Conservation (phyloP, 1,140 invertebrate genomes). For the Panulirus ornatus region DNA sequence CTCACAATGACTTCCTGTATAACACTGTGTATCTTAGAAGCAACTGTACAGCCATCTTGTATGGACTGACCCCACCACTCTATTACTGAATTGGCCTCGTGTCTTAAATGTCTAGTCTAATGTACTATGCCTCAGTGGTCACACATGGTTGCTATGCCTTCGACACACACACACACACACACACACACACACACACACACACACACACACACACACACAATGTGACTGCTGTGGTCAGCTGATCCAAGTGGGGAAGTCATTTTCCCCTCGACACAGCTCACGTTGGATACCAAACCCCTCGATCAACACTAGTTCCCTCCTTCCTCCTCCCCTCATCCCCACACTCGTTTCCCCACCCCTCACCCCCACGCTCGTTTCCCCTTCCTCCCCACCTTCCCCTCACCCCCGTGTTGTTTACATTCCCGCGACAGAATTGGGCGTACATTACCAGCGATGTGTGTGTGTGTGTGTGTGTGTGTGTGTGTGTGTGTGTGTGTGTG, state of each 20-base stretch:
- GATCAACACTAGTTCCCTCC: too few species aligned
- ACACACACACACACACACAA: constrained; percentile 16
- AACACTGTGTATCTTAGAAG: too few species aligned
- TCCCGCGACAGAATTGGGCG: neutral
- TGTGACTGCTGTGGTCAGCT: too few species aligned
- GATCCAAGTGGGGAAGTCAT: too few species aligned
- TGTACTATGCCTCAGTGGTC: too few species aligned
- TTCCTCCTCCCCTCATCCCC: too few species aligned
- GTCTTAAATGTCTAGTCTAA: too few species aligned
- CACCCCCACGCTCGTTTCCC: neutral
- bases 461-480: constrained; percentile 17
- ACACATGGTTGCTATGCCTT: neutral
- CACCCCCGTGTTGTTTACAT: neutral
- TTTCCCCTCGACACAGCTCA: too few species aligned
- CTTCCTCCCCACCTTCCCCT: neutral
- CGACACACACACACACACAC: neutral
- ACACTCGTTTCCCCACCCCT: neutral
- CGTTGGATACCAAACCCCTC: too few species aligned
- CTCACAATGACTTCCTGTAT: neutral
- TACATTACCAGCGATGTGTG: neutral
- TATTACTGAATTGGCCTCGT: too few species aligned
- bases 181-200: neutral
- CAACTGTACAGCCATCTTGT: too few species aligned
- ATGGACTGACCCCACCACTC: too few species aligned
- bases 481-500: constrained; percentile 1